These are phyloP conservation scores for Aphodius granarius DNA, from an alignment of 2,888 invertebrate species.

Conservation along the genomic window DNA sequence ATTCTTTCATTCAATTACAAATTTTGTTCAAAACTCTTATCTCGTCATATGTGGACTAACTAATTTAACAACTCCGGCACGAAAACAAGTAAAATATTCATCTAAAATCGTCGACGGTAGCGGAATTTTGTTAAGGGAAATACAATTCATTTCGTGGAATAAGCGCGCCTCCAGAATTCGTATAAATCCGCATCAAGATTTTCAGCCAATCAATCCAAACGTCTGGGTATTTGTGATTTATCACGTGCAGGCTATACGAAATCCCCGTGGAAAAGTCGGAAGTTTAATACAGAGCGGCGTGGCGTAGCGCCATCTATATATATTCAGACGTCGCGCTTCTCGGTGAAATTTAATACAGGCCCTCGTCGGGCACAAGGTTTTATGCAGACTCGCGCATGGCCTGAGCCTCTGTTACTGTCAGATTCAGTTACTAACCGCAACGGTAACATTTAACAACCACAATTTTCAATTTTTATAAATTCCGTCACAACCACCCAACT, in stretches of 20 bases:
- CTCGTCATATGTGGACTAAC: no score
- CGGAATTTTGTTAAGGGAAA: neutral
- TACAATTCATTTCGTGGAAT: neutral
- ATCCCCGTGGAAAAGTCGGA: conserved; percentile 5
- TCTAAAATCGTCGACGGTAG: neutral
- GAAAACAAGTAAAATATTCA: neutral
- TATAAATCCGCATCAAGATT: neutral
- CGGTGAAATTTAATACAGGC: neutral
- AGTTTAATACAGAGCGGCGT: conserved; percentile 6
- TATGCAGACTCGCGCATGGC: neutral
- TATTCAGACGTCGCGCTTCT: neutral
- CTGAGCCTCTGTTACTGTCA: neutral
- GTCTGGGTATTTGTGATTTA: conserved; percentile 6
- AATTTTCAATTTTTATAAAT: neutral
- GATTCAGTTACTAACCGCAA: neutral
- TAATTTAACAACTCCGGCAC: neutral
- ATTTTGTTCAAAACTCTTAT: no score
- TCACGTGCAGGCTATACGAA: conserved; percentile 8
- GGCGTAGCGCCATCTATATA: neutral
- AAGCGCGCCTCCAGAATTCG: neutral
- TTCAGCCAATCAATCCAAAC: neutral
- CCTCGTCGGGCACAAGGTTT: neutral
- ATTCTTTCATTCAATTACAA: no score
- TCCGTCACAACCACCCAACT: no score
- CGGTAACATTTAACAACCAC: neutral